Evolutionary conservation across 2,888 invertebrate species (phyloP), one percentile per base, ranked within the genome.

Genomic region (Archips crataeganus): DNA sequence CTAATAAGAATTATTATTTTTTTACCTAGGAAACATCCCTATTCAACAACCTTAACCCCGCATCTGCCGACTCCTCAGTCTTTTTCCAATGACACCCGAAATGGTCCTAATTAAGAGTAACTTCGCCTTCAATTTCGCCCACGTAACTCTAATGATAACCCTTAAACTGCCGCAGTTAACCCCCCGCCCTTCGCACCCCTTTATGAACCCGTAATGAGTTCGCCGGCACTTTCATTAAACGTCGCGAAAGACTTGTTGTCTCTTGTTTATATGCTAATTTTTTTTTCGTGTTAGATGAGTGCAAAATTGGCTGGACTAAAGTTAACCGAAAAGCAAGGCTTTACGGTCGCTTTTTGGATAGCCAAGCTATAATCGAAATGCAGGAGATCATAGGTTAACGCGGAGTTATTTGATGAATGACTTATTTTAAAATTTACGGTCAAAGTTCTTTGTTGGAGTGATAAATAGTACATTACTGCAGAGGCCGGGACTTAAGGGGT

Each of bases 201-300:
- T 80, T 83, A 84, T 84, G 82, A 83, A 81, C 82, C 79, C 79
- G 77, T 81, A 84, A 84, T 82, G 81, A 83, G 80, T 77, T 81
- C 77, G 72, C 80, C 78, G 84, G 84, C 84, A 82, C 80, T 85
- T 88, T 87, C 85, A 88, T 87, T 87, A 88, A 81, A 81, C 81
- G 78, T 69, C 78, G 73, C 79, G 77, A 78, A 82, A 82, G 81
- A 82, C 84, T 80, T 79, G 80, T 80, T 76, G 80, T 71, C 78
- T 80, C 89, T 86, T 88, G 89, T 90, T 88, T 90, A 88, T 88
- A 90, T 90, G 90, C 87, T 87, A 90, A 90, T 90, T 81, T 79
- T 77, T 77, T 82, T 82, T 80, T 80, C 82, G 78, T 83, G 84
- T 81, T 82, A 78, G 79, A 77, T 60, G 75, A 75, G 69, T 47